Base-by-base conservation (phyloP, 2,888 invertebrate genomes). In the Dolomedes plantarius region DNA sequence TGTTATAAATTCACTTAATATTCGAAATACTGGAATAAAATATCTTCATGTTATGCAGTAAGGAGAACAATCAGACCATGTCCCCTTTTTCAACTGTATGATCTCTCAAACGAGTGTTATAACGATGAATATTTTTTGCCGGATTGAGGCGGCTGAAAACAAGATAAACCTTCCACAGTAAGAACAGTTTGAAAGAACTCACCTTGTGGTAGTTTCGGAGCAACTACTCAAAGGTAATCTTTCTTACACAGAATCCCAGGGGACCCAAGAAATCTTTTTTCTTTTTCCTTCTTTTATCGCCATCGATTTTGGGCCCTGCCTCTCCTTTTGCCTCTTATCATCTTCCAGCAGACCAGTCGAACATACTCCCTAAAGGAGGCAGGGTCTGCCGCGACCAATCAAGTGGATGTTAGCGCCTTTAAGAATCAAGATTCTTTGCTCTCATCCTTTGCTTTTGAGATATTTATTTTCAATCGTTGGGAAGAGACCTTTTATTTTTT, bases 301-400 rank as follows among this genome's bases (percentile, higher is more conserved):
- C 69, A 71, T 82, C 46, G 80, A 80, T 81, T 81, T 72, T 41
- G 46, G 72, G 62, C 16, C 28, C 71, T 23, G 64, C 72, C 46
- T 41, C 65, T 65, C 72, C 50, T 62, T 62, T 74, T 36, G 39
- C 69, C 64, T 67, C 83, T 83, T 83, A 83, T 83, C 83, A 77
- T 83, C 83, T 76, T 46, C 71, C 46, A 72, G 29, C 83, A 83
- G 83, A 41, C 75, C 39, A 67, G 62, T 41, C 72, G 46, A 73
- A 56, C 73, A 68, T 32, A 31, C 39, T 36, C 65, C 80, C 56
- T 62, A 72, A 62, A 82, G 64, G 46, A 71, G 69, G 36, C 27
- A 41, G 64, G 62, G 62, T 56, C 56, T 67, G 74, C 39, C 29
- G 56, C 64, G 71, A 16, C 46, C 46, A 79, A 71, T 79, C 71